These are phyloP conservation scores for Brachyhypopomus gauderio DNA, from an alignment of 2,113 vertebrate genomes.

Conservation along the genomic window DNA sequence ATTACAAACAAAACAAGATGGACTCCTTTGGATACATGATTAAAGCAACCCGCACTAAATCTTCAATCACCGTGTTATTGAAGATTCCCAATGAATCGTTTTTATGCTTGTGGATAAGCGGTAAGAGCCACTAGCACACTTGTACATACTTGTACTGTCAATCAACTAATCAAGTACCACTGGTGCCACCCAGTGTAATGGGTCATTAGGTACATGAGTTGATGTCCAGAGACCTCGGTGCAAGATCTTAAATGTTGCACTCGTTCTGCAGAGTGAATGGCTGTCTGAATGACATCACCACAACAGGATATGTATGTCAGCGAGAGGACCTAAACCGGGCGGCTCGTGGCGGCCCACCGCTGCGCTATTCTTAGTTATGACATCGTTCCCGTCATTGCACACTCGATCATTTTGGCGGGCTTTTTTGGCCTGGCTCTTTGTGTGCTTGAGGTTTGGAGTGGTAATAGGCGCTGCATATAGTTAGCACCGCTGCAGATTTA, in stretches of 20 bases:
- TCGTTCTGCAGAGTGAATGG: constrained; percentile 23
- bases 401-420: constrained; percentile 37
- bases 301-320: constrained; percentile 46
- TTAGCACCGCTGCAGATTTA: constrained; percentile 45
- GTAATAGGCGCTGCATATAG: constrained; percentile 46
- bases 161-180: too few relatives aligned
- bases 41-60: too few relatives aligned
- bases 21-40: too few relatives aligned
- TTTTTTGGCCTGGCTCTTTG: constrained; percentile 37
- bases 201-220: too few relatives aligned
- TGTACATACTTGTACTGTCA: too few relatives aligned
- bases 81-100: too few relatives aligned
- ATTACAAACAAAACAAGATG: too few relatives aligned
- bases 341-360: constrained; percentile 26
- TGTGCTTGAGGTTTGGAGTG: constrained; percentile 37
- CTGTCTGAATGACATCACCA: constrained; percentile 41
- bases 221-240: too few relatives aligned
- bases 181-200: too few relatives aligned
- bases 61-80: too few relatives aligned
- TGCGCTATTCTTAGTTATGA: constrained; percentile 50
- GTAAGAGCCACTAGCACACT: too few relatives aligned
- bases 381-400: constrained; percentile 24
- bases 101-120: too few relatives aligned
- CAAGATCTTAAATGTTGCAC: not conserved
- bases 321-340: constrained; percentile 35